Evolutionary conservation across 2,113 vertebrate genomes (phyloP).

Genomic region (Brienomyrus longianalis): DNA sequence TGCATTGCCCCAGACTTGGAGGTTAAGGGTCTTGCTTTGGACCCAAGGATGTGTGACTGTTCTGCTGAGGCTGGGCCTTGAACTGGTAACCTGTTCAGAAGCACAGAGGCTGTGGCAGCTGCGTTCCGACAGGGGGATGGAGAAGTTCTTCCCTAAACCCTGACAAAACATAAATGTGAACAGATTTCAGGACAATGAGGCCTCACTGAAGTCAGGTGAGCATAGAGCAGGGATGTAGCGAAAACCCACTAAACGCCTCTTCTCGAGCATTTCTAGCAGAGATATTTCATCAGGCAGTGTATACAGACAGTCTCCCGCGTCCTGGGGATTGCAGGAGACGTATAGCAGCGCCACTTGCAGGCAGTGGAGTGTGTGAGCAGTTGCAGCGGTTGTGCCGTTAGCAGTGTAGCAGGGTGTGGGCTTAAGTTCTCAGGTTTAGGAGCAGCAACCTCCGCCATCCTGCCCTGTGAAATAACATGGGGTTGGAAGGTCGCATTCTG

Average conservation of each 20-base stretch:
- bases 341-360: neutral
- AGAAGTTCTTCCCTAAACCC: neutral
- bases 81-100: neutral
- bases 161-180: neutral
- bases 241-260: neutral
- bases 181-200: neutral
- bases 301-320: neutral
- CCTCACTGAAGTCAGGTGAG: neutral
- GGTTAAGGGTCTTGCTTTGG: neutral
- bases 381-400: neutral
- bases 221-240: neutral
- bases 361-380: neutral
- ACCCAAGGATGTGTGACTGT: neutral
- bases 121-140: neutral
- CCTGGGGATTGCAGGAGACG: neutral
- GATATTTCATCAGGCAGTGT: neutral
- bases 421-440: neutral
- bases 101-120: neutral
- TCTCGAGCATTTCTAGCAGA: neutral
- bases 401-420: neutral
- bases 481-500: neutral
- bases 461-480: neutral
- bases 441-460: neutral
- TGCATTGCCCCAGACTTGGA: neutral
- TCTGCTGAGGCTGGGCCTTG: neutral